Evolutionary conservation across 2,797 vertebrate genomes (phyloP).

Genomic region (Neosalanx taihuensis): DNA sequence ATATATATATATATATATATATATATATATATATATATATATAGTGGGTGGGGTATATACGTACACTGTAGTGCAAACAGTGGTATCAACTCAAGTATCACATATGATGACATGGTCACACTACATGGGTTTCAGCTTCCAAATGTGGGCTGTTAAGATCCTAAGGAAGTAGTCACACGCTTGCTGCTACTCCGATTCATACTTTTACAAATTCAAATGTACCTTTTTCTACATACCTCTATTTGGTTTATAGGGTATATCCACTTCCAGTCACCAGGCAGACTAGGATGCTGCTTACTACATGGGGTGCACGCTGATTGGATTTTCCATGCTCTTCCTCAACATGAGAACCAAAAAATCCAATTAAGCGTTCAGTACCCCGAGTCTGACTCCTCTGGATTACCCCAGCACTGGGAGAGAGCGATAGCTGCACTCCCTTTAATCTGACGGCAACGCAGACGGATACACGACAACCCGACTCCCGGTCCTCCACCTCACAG

Average conservation of each 20-base stretch:
- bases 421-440: slow-evolving; percentile 66
- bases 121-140: neutral
- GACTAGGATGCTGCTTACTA: slow-evolving; percentile 42
- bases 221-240: slow-evolving; percentile 21
- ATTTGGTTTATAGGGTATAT: slow-evolving; percentile 23
- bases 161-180: slow-evolving; percentile 2
- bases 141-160: slow-evolving; percentile 2
- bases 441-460: slow-evolving; percentile 52
- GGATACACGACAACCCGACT: slow-evolving; percentile 28
- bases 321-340: slow-evolving; percentile 63
- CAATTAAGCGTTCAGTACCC: slow-evolving; percentile 64
- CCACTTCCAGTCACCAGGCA: slow-evolving; percentile 28
- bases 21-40: no score
- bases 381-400: slow-evolving; percentile 63
- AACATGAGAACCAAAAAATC: slow-evolving; percentile 53
- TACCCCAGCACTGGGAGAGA: slow-evolving; percentile 63
- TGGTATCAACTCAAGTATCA: slow-evolving; percentile 11
- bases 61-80: no score
- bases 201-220: slow-evolving; percentile 29
- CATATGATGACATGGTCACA: neutral
- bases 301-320: slow-evolving; percentile 55
- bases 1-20: no score
- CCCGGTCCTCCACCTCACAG: neutral
- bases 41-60: no score
- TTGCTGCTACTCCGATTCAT: no score